Evolutionary conservation across 2,888 invertebrate genomes (phyloP), one percentile per base, ranked within the genome.

Genomic region (Caenorhabditis sp.): DNA sequence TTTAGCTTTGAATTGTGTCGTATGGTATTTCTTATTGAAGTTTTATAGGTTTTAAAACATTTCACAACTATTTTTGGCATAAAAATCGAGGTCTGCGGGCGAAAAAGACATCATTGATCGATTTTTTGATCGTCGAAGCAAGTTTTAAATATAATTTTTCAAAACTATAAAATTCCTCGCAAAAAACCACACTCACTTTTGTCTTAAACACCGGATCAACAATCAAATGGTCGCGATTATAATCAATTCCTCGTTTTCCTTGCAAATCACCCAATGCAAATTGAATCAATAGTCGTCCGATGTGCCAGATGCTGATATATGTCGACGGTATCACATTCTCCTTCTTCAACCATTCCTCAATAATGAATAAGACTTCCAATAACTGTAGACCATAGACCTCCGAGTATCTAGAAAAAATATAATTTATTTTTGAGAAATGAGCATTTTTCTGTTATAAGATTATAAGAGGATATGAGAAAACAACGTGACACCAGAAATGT

Each of bases 331-430:
- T 4, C 17, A 56, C 56, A 26, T 25, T 26, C 17, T 56, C 56
- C 26, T 56, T 63, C 21, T 70, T 27, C 23, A 81, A 66, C 83
- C 83, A 83, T 36, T 62, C 23, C 23, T 78, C 43, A n/a, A 83
- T 12, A 1, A 77, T 52, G 62, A 78, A 83, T 0, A 80, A 43
- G 8, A 74, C 52, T 10, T 64, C 23, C 1, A 67, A 21, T 7
- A 81, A 12, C 1, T 59, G 54, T 1, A 59, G 27, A 0, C 81
- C 78, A 59, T 82, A 82, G 1, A 68, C 70, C 1, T 56, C 31
- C 0, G 74, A 25, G 52, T 83, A 83, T 63, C 78, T 71, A 20
- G 27, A 66, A 27, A 26, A 3, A 59, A 43, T 31, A 7, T 4
- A 31, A 31, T 31, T 7, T 31, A 10, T 31, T 31, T 31, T 31